Conservation (phyloP, 2,888 invertebrate species). For the Aspidapion aeneum region DNA sequence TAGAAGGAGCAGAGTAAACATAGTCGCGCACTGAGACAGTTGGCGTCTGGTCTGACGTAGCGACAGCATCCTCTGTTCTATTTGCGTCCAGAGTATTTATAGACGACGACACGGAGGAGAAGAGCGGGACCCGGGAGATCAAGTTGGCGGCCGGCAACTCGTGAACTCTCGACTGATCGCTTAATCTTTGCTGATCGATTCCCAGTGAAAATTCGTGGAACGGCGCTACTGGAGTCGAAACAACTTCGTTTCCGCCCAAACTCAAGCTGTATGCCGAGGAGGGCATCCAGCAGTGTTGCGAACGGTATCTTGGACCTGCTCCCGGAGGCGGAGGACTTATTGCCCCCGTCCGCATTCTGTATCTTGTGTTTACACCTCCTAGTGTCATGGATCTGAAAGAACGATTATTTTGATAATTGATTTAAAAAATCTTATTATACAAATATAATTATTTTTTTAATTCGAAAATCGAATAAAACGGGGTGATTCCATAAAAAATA, state of each 20-base stretch:
- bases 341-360: conserved; percentile 64
- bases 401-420: too few relatives aligned
- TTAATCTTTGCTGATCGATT: neutral
- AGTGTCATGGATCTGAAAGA: conserved; percentile 44
- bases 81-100: conserved; percentile 49
- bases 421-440: too few relatives aligned
- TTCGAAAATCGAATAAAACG: too few relatives aligned
- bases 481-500: too few relatives aligned
- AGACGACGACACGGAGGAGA: conserved; percentile 36
- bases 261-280: conserved; percentile 48
- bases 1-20: conserved; percentile 37
- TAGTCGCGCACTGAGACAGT: conserved; percentile 41
- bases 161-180: neutral
- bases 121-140: conserved; percentile 45
- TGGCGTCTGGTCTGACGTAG: conserved; percentile 44
- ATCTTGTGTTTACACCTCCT: conserved; percentile 64
- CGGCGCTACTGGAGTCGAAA: neutral
- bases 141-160: conserved; percentile 50
- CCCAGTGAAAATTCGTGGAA: conserved; percentile 14
- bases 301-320: conserved; percentile 52
- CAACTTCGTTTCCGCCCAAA: conserved; percentile 45
- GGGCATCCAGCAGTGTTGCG: conserved; percentile 46
- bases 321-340: conserved; percentile 49
- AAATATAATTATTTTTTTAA: too few relatives aligned
- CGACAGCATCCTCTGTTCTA: conserved; percentile 43